Base-by-base conservation (phyloP, 2,888 invertebrate species). In the Aporophyla nigra region DNA sequence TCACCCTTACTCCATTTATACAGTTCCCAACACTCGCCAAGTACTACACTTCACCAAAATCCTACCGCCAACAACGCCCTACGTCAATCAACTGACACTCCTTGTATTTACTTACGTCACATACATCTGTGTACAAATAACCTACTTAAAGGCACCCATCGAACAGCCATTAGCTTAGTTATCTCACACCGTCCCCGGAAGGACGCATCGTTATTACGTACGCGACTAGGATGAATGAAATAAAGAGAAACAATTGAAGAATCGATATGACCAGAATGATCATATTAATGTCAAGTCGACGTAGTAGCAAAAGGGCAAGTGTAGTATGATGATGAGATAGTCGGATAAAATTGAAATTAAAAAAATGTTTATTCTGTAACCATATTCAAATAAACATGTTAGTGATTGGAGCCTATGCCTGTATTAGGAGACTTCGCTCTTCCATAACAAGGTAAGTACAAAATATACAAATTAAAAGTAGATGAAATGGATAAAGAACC, bases 91-190 rank as follows among this genome's bases (percentile, higher is more conserved):
- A 33, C 73, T 56, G 70, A 59, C 70, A 71, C 71, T 56, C n/a
- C 40, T 51, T 69, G 24, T 62, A 66, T 71, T 69, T 71, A 27
- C 69, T 61, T 49, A 59, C 54, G 63, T 71, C 83, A 78, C 49
- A 62, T 69, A 83, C 86, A 83, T 71, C 59, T 83, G 83, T 74
- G 72, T 74, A 83, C 83, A 83, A 83, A 83, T 86, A 86, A 86
- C 86, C 73, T 83, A 83, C 83, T 74, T 69, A 76, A 73, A 69
- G 76, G 74, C 72, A 78, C 62, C 73, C 84, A 84, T 86, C 80
- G 84, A 86, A 85, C 71, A 59, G 5, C 74, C 86, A 86, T 86
- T 86, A 84, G 84, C 84, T 80, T 70, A 76, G 80, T 71, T 86
- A 84, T 86, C 84, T 86, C 76, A 67, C 74, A 66, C 58, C 71